These are phyloP conservation scores for Melangyna quadrimaculata DNA, from an alignment of 2,888 invertebrate genomes.

Conservation along the genomic window DNA sequence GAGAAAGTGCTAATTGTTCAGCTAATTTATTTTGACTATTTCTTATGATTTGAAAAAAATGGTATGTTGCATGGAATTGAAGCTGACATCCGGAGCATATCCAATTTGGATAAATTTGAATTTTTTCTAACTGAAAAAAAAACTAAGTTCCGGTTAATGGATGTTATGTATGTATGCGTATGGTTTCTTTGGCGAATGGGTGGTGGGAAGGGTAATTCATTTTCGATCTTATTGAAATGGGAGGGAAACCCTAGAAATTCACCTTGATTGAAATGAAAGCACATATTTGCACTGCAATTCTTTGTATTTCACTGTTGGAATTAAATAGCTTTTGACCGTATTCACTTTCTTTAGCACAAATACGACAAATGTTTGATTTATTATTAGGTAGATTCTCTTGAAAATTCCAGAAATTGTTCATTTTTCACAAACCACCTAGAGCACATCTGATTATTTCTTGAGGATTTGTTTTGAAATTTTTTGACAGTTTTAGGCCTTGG, in stretches of 20 bases:
- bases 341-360: constrained; percentile 88
- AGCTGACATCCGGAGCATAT: constrained; percentile 90
- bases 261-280: constrained; percentile 51
- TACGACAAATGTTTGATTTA: constrained; percentile 87
- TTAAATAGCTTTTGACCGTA: constrained; percentile 86
- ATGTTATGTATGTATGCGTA: not conserved
- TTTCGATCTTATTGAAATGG: not conserved
- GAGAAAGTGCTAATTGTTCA: constrained; percentile 79
- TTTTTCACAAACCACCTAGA: not conserved
- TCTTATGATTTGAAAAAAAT: constrained; percentile 87
- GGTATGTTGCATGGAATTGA: constrained; percentile 87
- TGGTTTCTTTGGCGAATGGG: not conserved
- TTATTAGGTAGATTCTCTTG: constrained; percentile 76
- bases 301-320: constrained; percentile 82
- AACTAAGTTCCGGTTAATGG: constrained; percentile 16
- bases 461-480: constrained; percentile 28
- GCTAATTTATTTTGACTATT: constrained; percentile 84
- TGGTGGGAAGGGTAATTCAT: constrained; percentile 12
- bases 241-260: constrained; percentile 57
- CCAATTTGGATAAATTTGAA: constrained; percentile 86
- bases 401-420: constrained; percentile 17
- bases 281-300: constrained; percentile 50
- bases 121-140: constrained; percentile 84
- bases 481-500: constrained; percentile 20
- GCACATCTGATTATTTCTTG: constrained; percentile 1